Conservation (phyloP, 2,888 invertebrate genomes). For the Thymelicus acteon region DNA sequence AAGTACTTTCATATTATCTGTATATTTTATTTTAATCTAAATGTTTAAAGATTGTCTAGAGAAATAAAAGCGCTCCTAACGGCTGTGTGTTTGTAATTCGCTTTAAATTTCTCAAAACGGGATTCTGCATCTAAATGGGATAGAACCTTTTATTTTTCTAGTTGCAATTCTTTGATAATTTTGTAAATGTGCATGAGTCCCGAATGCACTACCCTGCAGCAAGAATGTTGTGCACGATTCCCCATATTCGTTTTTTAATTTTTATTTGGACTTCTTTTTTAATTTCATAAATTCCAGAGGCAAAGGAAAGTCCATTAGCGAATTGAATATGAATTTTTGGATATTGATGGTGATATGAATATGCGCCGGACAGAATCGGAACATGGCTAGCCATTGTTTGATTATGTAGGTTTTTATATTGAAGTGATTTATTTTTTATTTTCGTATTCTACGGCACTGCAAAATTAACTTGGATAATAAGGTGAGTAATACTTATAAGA, state of each 20-base stretch:
- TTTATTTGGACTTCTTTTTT: slow-evolving; percentile 61
- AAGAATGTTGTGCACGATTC: slow-evolving; percentile 83
- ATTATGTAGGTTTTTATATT: background rate
- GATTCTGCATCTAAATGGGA: slow-evolving; percentile 18
- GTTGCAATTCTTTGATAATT: slow-evolving; percentile 57
- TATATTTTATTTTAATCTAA: slow-evolving; percentile 51
- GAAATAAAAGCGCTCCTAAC: slow-evolving; percentile 39
- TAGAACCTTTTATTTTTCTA: slow-evolving; percentile 45
- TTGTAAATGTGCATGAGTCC: slow-evolving; percentile 80
- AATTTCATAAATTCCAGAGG: slow-evolving; percentile 64
- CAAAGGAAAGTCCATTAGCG: slow-evolving; percentile 74
- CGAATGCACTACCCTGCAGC: slow-evolving; percentile 79
- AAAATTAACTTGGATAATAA: background rate
- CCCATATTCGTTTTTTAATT: slow-evolving; percentile 56
- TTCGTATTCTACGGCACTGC: background rate
- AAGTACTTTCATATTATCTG: slow-evolving; percentile 43
- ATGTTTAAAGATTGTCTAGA: slow-evolving; percentile 48
- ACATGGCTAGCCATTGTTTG: slow-evolving; percentile 26
- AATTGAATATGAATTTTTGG: slow-evolving; percentile 58
- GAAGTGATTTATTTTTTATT: background rate
- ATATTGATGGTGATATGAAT: slow-evolving; percentile 53
- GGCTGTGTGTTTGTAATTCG: slow-evolving; percentile 17
- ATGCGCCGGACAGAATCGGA: slow-evolving; percentile 1
- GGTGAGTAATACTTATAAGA: background rate
- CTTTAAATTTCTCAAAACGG: slow-evolving; percentile 25